A percentile compares a stretch with the other conserved stretches of the same genome.
phyloP scores from a whole-genome alignment of 2,797 vertebrate genomes.

The Gouania willdenowi region DNA sequence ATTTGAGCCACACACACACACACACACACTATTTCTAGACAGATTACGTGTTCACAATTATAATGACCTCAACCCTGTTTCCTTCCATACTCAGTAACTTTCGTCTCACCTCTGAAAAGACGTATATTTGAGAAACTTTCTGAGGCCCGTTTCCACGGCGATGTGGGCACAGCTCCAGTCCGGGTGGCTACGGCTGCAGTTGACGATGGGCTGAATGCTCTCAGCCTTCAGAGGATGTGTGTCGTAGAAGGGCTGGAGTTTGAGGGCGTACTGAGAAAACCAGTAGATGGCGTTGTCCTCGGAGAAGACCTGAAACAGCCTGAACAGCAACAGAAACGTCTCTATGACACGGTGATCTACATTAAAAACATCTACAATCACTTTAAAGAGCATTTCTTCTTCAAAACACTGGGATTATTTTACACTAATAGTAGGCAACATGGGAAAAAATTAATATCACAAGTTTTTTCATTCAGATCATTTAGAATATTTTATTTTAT shows the following conservation, averaged over 20 bases:
- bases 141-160: constrained; percentile 83
- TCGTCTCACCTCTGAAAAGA: constrained; percentile 77
- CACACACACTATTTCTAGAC: too few species aligned
- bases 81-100: background rate
- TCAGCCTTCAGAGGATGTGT: constrained; percentile 80
- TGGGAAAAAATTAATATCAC: too few species aligned
- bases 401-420: too few species aligned
- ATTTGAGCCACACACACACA: too few species aligned
- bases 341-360: too few species aligned
- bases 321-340: constrained; percentile 33
- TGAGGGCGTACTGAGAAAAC: constrained; percentile 82
- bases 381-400: too few species aligned
- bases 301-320: constrained; percentile 86
- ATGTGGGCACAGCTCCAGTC: constrained; percentile 89
- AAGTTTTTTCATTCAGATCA: too few species aligned
- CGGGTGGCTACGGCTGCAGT: constrained; percentile 87
- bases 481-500: too few species aligned
- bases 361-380: too few species aligned
- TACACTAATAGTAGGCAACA: too few species aligned
- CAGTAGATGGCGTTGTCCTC: constrained; percentile 79
- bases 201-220: constrained; percentile 82
- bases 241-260: constrained; percentile 91
- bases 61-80: too few species aligned
- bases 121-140: constrained; percentile 89
- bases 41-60: too few species aligned